Percentiles rank a stretch among this genome's conserved stretches.
These are phyloP conservation scores for Atrichornis clamosus DNA, from an alignment of 2,113 vertebrate species.

Conservation along the genomic window DNA sequence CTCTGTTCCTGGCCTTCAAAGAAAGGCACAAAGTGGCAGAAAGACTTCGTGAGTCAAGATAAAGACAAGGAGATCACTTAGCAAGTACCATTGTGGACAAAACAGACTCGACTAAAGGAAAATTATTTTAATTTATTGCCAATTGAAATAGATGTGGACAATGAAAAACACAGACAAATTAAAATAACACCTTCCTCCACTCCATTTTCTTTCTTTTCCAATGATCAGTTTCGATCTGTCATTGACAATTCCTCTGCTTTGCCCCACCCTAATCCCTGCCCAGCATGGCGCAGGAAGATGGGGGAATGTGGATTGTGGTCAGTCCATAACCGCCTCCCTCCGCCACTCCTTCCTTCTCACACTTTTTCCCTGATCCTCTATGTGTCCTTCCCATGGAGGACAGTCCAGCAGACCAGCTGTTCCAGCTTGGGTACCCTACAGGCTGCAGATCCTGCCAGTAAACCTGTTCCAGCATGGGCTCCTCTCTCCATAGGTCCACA, in stretches of 20 bases:
- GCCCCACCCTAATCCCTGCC: background rate
- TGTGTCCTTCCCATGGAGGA: background rate
- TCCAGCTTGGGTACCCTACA: background rate
- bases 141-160: background rate
- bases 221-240: background rate
- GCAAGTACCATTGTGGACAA: background rate
- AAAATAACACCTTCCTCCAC: background rate
- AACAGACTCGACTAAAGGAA: background rate
- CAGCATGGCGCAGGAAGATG: accelerated
- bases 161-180: background rate
- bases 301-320: background rate
- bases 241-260: background rate
- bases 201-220: background rate
- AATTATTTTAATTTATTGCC: background rate
- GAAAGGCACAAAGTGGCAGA: no score
- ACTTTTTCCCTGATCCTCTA: accelerated
- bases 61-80: background rate
- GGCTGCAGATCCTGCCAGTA: background rate
- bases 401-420: background rate
- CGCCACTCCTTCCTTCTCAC: background rate
- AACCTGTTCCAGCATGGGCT: background rate
- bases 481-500: background rate
- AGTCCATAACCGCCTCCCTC: background rate
- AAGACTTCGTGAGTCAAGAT: background rate
- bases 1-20: no score